Base-by-base conservation (phyloP, 2,797 vertebrate species). In the Characodon lateralis region DNA sequence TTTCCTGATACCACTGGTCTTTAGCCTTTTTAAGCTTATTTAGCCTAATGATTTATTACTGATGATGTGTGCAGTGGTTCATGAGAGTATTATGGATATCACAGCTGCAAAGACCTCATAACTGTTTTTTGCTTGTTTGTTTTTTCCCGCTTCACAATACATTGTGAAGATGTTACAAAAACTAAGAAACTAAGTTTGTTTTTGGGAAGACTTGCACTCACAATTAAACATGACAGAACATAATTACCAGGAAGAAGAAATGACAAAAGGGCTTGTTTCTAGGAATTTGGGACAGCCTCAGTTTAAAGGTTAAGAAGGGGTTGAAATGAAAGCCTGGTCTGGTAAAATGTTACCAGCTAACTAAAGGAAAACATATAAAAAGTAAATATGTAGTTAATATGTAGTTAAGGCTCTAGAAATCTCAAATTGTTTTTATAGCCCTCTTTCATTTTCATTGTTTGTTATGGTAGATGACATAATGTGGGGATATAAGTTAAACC, bases 51-150 rank as follows among this genome's bases (percentile, higher is more conserved):
- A 55, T 55, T 56, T 51, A 31, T 41, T 5, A 79, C 50, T 74
- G 83, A 89, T 71, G 69, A 74, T 72, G 26, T 78, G 74, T 58
- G 75, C 65, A 26, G 71, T 22, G 76, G 65, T 80, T 88, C 78
- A 63, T 71, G 78, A 78, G 71, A 53, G 53, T 72, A 16, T 69
- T n/a, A 69, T 72, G 71, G 55, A 70, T 59, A 26, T 55, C 12
- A 73, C 26, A 56, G 77, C 72, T 73, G 70, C 73, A 73, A 16
- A 26, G 58, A 46, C 10, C 6, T 41, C 61, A 78, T 65, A 7
- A 77, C 61, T 74, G 65, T 24, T 24, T 2, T 69, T 10, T 43
- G 48, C 69, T 16, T 14, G 28, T 31, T 35, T 14, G 0, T 28
- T 2, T 70, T 61, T 28, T 5, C 2, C 2, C 18, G 4, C 65